phyloP scores from a whole-genome alignment of 2,888 invertebrate species.

The Odontocerum albicorne region DNA sequence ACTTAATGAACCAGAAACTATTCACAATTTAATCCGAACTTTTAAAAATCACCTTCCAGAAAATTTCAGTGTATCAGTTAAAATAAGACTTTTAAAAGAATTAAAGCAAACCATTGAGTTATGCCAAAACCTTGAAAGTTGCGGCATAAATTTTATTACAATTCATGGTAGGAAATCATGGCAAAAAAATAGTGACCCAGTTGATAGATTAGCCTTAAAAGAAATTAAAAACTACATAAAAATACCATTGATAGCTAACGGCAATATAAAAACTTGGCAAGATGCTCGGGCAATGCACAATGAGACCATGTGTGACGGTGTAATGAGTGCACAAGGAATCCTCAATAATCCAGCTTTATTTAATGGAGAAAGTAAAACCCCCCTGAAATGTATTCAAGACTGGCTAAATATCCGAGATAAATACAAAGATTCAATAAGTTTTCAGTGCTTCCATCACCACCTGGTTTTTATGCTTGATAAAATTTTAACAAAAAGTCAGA shows the following conservation, averaged over 20 bases:
- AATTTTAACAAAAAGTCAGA: conserved; percentile 69
- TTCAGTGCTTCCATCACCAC: conserved; percentile 93
- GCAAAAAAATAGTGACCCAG: conserved; percentile 74
- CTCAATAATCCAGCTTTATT: conserved; percentile 91
- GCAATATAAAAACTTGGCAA: conserved; percentile 75
- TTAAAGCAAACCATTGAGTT: conserved; percentile 73
- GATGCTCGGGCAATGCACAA: conserved; percentile 70
- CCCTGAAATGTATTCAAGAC: conserved; percentile 74
- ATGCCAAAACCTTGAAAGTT: conserved; percentile 76
- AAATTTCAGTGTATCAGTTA: conserved; percentile 86
- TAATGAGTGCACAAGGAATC: conserved; percentile 92
- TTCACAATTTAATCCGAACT: conserved; percentile 78
- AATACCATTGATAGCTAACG: conserved; percentile 91
- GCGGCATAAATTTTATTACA: conserved; percentile 86
- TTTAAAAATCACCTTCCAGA: conserved; percentile 71
- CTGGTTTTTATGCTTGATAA: conserved; percentile 94
- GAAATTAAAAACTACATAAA: conserved; percentile 69
- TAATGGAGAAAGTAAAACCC: conserved; percentile 69
- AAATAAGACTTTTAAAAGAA: conserved; percentile 81
- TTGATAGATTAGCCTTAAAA: conserved; percentile 71
- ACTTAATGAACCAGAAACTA: conserved; percentile 77
- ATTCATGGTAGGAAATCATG: conserved; percentile 90
- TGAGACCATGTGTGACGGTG: conserved; percentile 73
- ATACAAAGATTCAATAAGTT: conserved; percentile 66
- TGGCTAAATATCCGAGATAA: conserved; percentile 75